Base-by-base conservation (phyloP, 2,113 vertebrate species). In the Eonycteris spelaea region DNA sequence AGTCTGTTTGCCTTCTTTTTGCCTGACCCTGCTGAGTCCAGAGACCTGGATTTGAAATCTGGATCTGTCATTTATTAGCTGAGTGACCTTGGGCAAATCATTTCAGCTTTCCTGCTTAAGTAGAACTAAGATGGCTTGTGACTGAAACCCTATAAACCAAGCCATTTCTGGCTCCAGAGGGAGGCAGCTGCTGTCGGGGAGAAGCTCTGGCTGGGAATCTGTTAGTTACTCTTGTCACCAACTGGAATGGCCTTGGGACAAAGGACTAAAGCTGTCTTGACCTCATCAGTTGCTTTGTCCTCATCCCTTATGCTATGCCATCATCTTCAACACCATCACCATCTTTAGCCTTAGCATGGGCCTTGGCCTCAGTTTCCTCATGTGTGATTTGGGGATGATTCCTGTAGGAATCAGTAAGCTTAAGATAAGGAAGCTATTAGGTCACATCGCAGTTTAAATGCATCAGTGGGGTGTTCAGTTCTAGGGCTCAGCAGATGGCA, bases 81-180 rank as follows among this genome's bases (percentile, higher is more conserved):
- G 93, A 94, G 70, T 84, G 79, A 94, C 84, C 87, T 91, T 88
- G 30, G 74, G n/a, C 94, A 95, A 79, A 84, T 90, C 74, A 59
- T 80, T 48, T 87, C 70, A 28, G 84, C 59, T 83, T 57, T 86
- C 24, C 45, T 68, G 71, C 8, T 71, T 74, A n/a, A 28, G 15
- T 22, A 73, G 61, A 86, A 45, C 61, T 45, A 78, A 68, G 55
- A 45, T 11, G 22, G 45, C 67, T 24, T 67, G 28, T 24, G 55
- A 89, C n/a, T 33, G 38, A 86, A 89, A 70, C 26, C 30, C 16
- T 43, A 28, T 26, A 77, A 92, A 65, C 61, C 61, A 75, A 70
- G 63, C 78, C 43, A 61, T 59, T 86, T 70, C 67, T 83, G 33
- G 35, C 84, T 65, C 10, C 59, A 18, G 45, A 40, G 40, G 40